Evolutionary conservation across 1,140 invertebrate genomes (phyloP), one percentile per base, ranked within the genome.

Genomic region (Leguminivora glycinivorella): DNA sequence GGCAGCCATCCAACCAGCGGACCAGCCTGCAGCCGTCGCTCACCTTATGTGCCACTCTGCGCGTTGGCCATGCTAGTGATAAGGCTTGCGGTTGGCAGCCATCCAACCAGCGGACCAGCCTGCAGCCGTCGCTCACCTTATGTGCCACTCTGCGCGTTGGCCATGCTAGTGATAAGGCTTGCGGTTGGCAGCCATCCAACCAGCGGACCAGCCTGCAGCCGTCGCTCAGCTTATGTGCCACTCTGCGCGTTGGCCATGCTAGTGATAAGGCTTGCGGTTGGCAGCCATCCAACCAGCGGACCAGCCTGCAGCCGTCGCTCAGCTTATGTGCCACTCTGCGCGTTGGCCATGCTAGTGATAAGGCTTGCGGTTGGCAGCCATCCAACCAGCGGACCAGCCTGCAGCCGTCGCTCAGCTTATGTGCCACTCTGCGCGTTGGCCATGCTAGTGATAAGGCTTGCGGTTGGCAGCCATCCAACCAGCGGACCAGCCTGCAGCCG

Each of bases 331-430:
- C 40, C 29, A 12, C 19, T 52, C 67, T 22, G 25, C 43, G 17
- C 34, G 17, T 6, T 19, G n/a, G 17, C 14, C 14, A 47, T 17
- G 43, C 43, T 17, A 47, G n/a, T 47, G 43, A 47, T 47, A 47
- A 47, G 43, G 43, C n/a, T 47, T 17, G 43, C 43, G 43, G 47
- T 68, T 73, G 72, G 72, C 72, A 12, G 25, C 24, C 22, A 3
- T 69, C 72, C 72, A n/a, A n/a, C n/a, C n/a, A n/a, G n/a, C n/a
- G n/a, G n/a, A n/a, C n/a, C n/a, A n/a, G n/a, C n/a, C n/a, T n/a
- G n/a, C n/a, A 73, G n/a, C 72, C 47, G 68, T 56, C 67, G 68
- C 69, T 58, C 67, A 47, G 14, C 43, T 73, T 73, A 73, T 73
- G 66, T 26, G 6, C 40, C 29, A 12, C 19, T 52, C 67, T 22